A percentile compares a stretch with the other conserved stretches of the same genome.
These are phyloP conservation scores for Etheostoma perlongum DNA, from an alignment of 2,797 vertebrate species.

Conservation along the genomic window DNA sequence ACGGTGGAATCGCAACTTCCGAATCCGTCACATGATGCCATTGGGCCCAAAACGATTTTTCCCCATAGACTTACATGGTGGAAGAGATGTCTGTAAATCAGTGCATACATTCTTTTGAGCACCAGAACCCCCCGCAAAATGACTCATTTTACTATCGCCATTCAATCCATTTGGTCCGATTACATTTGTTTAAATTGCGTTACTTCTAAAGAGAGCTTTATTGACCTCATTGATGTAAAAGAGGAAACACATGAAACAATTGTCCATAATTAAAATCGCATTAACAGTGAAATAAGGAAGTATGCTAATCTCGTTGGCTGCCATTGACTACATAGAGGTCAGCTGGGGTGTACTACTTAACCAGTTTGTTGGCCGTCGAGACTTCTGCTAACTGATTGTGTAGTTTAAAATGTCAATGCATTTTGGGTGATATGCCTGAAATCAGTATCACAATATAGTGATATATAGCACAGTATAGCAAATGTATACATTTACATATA, in stretches of 20 bases:
- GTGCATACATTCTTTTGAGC: too few species aligned
- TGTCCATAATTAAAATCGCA: conserved; percentile 41
- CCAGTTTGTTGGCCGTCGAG: neutral
- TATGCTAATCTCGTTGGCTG: conserved; percentile 45
- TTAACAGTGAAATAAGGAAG: conserved; percentile 49
- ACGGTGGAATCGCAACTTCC: too few species aligned
- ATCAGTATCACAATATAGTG: neutral
- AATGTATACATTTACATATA: neutral
- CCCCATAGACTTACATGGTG: too few species aligned
- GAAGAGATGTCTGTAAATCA: too few species aligned
- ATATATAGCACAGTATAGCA: neutral
- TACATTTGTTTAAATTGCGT: too few species aligned
- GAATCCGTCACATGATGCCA: too few species aligned
- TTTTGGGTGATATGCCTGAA: neutral
- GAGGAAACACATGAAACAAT: conserved; percentile 46
- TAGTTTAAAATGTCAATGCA: neutral
- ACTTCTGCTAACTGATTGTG: conserved; percentile 14
- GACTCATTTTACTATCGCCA: too few species aligned
- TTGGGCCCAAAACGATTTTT: too few species aligned
- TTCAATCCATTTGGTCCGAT: too few species aligned
- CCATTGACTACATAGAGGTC: conserved; percentile 18
- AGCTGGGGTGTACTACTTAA: conserved; percentile 17
- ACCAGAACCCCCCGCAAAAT: too few species aligned
- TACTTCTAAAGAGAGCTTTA: neutral
- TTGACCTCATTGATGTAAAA: conserved; percentile 26